phyloP scores from a whole-genome alignment of 2,888 invertebrate genomes.

The Athalia circularis region DNA sequence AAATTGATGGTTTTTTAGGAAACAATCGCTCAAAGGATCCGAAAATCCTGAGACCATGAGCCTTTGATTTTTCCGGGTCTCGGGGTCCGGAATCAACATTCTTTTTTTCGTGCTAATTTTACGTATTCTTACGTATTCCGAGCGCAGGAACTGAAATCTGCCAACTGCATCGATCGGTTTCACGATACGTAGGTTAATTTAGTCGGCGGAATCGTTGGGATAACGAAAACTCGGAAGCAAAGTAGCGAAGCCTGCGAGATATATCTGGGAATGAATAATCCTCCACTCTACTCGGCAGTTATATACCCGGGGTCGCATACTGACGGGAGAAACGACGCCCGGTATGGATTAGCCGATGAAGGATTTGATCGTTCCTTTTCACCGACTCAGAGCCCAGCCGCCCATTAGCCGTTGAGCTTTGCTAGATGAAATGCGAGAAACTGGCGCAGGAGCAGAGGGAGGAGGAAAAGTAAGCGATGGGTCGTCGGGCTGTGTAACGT shows the following conservation, averaged over 20 bases:
- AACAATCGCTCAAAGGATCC: no score
- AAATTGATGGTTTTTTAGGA: no score
- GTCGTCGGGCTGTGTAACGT: not conserved
- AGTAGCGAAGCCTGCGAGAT: not conserved
- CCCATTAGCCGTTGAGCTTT: conserved; percentile 10
- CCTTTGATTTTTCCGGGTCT: no score
- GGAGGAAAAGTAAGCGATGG: not conserved
- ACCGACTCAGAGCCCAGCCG: conserved; percentile 24
- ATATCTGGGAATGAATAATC: conserved; percentile 33
- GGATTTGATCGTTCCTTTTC: conserved; percentile 44
- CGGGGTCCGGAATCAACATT: no score
- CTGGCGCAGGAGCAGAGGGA: not conserved
- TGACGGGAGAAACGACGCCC: conserved; percentile 19
- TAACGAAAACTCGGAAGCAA: not conserved
- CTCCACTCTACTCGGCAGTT: not conserved
- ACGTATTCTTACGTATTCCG: no score
- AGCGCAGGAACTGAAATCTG: no score
- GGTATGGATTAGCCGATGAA: conserved; percentile 45
- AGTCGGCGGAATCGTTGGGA: not conserved
- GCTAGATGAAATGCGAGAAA: not conserved
- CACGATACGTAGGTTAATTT: no score
- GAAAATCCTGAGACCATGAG: no score
- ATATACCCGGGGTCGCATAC: no score
- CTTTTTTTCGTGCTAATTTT: no score
- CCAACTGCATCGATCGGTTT: no score